phyloP scores from a whole-genome alignment of 2,797 vertebrate genomes.

The Catharus ustulatus region DNA sequence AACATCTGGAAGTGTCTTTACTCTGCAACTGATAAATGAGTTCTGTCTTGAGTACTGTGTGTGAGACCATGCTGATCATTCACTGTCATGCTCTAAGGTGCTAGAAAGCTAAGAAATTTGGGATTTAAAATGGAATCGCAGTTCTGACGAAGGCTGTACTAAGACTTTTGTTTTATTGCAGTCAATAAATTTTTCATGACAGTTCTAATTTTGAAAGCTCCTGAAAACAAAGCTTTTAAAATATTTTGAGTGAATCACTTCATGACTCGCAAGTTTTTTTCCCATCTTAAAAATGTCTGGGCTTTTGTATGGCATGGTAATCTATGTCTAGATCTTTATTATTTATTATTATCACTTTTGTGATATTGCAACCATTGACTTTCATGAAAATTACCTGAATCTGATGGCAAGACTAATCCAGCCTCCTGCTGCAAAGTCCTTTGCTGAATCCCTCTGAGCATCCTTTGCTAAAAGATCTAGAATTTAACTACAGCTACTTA shows the following conservation, averaged over 20 bases:
- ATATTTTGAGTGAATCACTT: not conserved
- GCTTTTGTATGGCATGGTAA: not conserved
- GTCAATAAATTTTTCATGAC: not conserved
- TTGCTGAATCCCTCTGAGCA: not conserved
- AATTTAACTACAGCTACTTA: not conserved
- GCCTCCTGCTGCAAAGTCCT: not conserved
- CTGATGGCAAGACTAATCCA: not conserved
- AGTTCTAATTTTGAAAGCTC: not conserved
- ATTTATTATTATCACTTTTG: not conserved
- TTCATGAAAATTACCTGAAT: not conserved
- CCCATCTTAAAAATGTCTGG: not conserved
- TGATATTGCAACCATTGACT: not conserved
- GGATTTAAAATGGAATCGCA: not conserved
- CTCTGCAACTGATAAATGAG: accelerated
- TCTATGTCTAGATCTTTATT: not conserved
- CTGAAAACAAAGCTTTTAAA: not conserved
- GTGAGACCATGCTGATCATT: not conserved
- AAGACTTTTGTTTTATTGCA: not conserved
- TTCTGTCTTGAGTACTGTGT: not conserved
- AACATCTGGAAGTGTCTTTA: not conserved
- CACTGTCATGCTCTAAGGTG: not conserved
- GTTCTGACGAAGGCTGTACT: not conserved
- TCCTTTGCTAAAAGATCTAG: not conserved
- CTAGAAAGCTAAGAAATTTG: not conserved
- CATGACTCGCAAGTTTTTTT: not conserved